Evolutionary conservation across 2,113 vertebrate genomes (phyloP), one percentile per base, ranked within the genome.

Genomic region (Rhineura floridana): DNA sequence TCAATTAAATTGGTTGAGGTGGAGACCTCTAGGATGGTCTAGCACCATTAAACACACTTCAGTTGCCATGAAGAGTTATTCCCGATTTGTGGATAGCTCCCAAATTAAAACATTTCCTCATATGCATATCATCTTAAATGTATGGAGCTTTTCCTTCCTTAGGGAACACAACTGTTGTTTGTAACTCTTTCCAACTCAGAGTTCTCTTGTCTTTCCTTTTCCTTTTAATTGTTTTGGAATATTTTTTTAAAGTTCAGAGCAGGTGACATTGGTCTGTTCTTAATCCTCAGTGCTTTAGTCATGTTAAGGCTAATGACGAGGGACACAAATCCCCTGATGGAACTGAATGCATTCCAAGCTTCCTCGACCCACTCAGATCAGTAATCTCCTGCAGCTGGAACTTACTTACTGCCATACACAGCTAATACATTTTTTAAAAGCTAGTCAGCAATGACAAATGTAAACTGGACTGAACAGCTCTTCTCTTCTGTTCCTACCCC

Each of bases 321-420:
- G 97, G 97, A 97, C 97, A 96, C 96, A 97, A 97, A 97, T 98
- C 97, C 96, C 96, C 95, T 95, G 97, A 96, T 97, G 96, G 95
- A 97, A 96, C 95, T 96, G 96, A 97, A 97, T 97, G 97, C 98
- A 98, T 99, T 98, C 98, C 98, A 98, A 98, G 93, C 96, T 96
- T 95, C 97, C 95, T 96, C 91, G 94, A 97, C 97, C 97, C 97
- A 98, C 98, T 98, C 97, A 98, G 96, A 98, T 98, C 97, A 96
- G 93, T 99, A 99, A 99, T 99, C 98, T 98, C 97, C 98, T 97
- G 98, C 98, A 99, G 98, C 98, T 99, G 98, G 97, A 98, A 97
- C 96, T 96, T 96, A 96, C 97, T 97, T 97, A 97, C 98, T 97
- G 96, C 95, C 96, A 97, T 97, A 96, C 97, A 97, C 98, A 96